Evolutionary conservation across 2,113 vertebrate genomes (phyloP).

Genomic region (Anas platyrhynchos): DNA sequence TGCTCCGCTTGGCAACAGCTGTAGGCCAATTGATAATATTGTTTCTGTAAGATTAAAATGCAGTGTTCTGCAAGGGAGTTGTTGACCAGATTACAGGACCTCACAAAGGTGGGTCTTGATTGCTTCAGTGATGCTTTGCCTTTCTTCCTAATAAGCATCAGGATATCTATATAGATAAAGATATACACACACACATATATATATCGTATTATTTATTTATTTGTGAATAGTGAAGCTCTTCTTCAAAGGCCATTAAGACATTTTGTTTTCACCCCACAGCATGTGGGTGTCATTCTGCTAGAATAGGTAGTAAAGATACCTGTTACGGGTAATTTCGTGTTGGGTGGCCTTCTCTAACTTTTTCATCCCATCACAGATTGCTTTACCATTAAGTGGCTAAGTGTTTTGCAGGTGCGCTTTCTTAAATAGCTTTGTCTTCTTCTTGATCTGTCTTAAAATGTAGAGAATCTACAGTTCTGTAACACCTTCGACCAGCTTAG

Average conservation of each 20-base stretch:
- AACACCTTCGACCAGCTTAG: not conserved
- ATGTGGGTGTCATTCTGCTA: not conserved
- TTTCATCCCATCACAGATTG: not conserved
- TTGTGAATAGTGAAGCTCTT: not conserved
- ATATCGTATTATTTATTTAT: not conserved
- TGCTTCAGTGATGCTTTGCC: not conserved
- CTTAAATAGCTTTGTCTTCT: not conserved
- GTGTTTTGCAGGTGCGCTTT: not conserved
- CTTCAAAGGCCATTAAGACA: not conserved
- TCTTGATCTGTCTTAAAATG: not conserved
- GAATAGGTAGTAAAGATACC: not conserved
- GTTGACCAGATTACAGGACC: not conserved
- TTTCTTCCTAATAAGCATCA: not conserved
- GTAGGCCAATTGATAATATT: not conserved
- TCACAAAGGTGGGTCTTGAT: not conserved
- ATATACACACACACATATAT: too few relatives aligned
- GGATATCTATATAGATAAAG: not conserved
- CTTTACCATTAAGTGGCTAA: not conserved
- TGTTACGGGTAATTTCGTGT: not conserved
- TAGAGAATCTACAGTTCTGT: not conserved
- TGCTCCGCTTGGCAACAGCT: not conserved
- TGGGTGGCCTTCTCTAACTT: not conserved
- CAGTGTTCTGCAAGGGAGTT: not conserved
- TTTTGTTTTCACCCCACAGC: not conserved
- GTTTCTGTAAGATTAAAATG: not conserved